A percentile compares a stretch with the other conserved stretches of the same genome.
These are phyloP conservation scores for Myotis myotis DNA, from an alignment of 2,797 vertebrate genomes.

Conservation along the genomic window DNA sequence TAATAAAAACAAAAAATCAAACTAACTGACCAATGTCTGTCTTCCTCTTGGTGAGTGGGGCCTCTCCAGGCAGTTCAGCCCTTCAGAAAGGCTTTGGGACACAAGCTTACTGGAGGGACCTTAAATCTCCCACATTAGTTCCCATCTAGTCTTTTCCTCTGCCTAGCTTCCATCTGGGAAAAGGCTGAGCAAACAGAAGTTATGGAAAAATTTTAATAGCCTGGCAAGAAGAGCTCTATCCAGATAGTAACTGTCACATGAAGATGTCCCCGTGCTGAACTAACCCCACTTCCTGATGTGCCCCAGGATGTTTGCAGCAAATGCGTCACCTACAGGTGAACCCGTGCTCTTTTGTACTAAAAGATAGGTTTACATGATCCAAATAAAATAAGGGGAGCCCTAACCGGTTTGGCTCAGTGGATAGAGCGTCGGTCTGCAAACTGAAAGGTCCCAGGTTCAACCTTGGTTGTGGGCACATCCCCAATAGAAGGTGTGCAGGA, in stretches of 20 bases:
- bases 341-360: not conserved
- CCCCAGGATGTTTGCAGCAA: constrained; percentile 12
- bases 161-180: not conserved
- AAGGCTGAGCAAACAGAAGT: not conserved
- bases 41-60: not conserved
- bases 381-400: not conserved
- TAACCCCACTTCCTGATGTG: constrained; percentile 1
- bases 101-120: not conserved
- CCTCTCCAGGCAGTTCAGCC: not conserved
- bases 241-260: not conserved
- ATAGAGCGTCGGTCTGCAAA: too few species aligned
- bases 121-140: not conserved
- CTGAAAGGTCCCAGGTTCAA: too few species aligned
- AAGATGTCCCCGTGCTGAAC: not conserved
- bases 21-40: not conserved
- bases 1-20: not conserved
- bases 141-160: not conserved
- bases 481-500: too few species aligned
- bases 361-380: not conserved
- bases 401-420: too few species aligned
- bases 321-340: constrained; percentile 31
- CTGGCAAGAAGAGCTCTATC: not conserved
- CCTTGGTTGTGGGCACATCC: too few species aligned
- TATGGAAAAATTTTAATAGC: not conserved
- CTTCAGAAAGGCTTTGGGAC: not conserved